Evolutionary conservation across 2,113 vertebrate genomes (phyloP).

Genomic region (Burhinus bistriatus): DNA sequence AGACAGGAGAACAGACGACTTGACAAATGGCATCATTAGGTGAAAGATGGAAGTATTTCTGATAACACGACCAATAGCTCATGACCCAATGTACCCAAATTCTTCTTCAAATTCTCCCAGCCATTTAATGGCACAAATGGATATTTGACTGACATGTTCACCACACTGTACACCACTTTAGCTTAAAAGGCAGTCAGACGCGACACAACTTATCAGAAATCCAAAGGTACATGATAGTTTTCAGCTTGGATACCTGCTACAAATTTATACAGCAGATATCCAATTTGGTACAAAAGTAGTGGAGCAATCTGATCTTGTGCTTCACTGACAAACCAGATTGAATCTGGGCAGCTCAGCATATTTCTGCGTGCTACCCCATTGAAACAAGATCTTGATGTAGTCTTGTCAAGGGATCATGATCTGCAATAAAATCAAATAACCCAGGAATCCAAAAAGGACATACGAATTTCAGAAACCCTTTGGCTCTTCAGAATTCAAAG

Average conservation of each 20-base stretch:
- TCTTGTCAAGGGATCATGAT: background rate
- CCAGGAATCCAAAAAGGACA: background rate
- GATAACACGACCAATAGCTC: background rate
- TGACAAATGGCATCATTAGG: background rate
- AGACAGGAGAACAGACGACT: background rate
- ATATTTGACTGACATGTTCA: conserved; percentile 24
- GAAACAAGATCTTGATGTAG: conserved; percentile 27
- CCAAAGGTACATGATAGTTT: conserved; percentile 41
- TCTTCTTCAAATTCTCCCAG: conserved; percentile 11
- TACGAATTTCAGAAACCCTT: background rate
- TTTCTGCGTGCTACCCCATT: background rate
- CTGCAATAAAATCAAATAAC: conserved; percentile 7
- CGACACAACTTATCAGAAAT: conserved; percentile 23
- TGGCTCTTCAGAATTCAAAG: background rate
- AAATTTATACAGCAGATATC: conserved; percentile 37
- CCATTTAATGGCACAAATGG: conserved; percentile 7
- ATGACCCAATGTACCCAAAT: background rate
- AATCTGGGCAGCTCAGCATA: conserved; percentile 26
- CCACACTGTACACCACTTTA: background rate
- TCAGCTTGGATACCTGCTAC: conserved; percentile 14
- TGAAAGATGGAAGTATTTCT: conserved; percentile 7
- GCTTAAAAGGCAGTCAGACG: conserved; percentile 19
- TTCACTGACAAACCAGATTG: conserved; percentile 44
- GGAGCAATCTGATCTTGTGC: conserved; percentile 23
- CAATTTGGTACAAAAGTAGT: conserved; percentile 21